phyloP scores from a whole-genome alignment of 2,888 invertebrate genomes.

The Alloplasta piceator region DNA sequence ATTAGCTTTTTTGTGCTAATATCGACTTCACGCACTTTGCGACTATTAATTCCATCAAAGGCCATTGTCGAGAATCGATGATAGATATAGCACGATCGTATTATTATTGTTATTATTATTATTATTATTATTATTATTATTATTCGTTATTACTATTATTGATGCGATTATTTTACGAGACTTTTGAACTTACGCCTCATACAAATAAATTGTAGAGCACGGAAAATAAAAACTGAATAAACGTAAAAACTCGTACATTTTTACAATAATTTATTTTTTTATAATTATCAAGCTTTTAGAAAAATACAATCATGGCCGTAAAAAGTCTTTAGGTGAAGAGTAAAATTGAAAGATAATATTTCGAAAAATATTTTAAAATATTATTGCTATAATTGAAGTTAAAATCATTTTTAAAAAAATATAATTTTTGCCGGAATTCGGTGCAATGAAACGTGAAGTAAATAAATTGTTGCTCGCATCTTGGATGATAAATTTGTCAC shows the following conservation, averaged over 20 bases:
- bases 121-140: neutral
- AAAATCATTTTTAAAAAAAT: too few species aligned
- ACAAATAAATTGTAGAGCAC: neutral
- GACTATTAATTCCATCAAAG: slow-evolving; percentile 20
- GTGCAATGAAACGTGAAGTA: too few species aligned
- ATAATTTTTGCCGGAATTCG: too few species aligned
- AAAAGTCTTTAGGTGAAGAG: too few species aligned
- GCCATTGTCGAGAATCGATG: neutral
- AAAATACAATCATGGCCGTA: too few species aligned
- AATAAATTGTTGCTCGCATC: too few species aligned
- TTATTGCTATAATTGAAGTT: too few species aligned
- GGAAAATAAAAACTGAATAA: neutral
- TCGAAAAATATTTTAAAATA: too few species aligned
- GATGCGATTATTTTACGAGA: neutral
- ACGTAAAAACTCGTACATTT: neutral
- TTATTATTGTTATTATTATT: slow-evolving; percentile 2
- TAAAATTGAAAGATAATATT: too few species aligned
- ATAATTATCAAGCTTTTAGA: too few species aligned
- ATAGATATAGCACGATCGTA: neutral
- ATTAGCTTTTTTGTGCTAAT: too few species aligned
- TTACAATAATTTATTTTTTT: too few species aligned
- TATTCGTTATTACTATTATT: slow-evolving; percentile 14
- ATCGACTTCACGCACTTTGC: slow-evolving; percentile 40
- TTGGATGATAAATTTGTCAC: slow-evolving; percentile 7
- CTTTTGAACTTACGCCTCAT: slow-evolving; percentile 8